Percentiles rank a stretch among this genome's conserved stretches.
Evolutionary conservation across 2,888 invertebrate species (phyloP).

Genomic region (Drosophila anomalipes): DNA sequence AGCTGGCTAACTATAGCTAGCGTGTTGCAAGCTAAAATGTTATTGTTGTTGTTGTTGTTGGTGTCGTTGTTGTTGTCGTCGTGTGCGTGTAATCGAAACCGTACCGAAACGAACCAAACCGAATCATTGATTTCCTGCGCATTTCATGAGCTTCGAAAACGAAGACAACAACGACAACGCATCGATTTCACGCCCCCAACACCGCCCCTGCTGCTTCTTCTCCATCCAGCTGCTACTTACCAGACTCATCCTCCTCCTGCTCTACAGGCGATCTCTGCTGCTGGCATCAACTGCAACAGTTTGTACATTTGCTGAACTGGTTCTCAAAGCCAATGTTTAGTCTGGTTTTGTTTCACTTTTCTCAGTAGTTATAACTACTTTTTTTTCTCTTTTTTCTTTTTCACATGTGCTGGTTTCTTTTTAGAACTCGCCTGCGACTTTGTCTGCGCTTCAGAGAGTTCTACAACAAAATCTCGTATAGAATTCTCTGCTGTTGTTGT

Average conservation of each 20-base stretch:
- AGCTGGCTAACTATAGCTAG: slow-evolving; percentile 33
- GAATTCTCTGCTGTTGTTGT: slow-evolving; percentile 1
- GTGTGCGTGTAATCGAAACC: slow-evolving; percentile 83
- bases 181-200: slow-evolving; percentile 74
- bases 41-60: slow-evolving; percentile 23
- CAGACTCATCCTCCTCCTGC: slow-evolving; percentile 1
- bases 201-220: slow-evolving; percentile 2
- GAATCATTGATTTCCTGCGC: slow-evolving; percentile 83
- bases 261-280: slow-evolving; percentile 23
- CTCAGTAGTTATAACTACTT: slow-evolving; percentile 64
- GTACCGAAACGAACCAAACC: slow-evolving; percentile 70
- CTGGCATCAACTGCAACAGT: slow-evolving; percentile 42
- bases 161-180: slow-evolving; percentile 60
- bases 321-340: slow-evolving; percentile 74
- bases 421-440: slow-evolving; percentile 57
- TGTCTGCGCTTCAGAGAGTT: slow-evolving; percentile 54
- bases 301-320: slow-evolving; percentile 78
- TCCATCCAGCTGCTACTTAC: slow-evolving; percentile 13
- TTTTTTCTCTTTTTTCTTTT: slow-evolving; percentile 26
- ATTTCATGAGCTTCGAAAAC: slow-evolving; percentile 75
- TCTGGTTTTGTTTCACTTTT: slow-evolving; percentile 82
- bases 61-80: slow-evolving; percentile 16
- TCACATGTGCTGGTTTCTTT: slow-evolving; percentile 65
- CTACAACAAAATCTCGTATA: slow-evolving; percentile 15
- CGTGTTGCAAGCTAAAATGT: slow-evolving; percentile 67